These are phyloP conservation scores for Conger conger DNA, from an alignment of 2,113 vertebrate genomes.

Conservation along the genomic window DNA sequence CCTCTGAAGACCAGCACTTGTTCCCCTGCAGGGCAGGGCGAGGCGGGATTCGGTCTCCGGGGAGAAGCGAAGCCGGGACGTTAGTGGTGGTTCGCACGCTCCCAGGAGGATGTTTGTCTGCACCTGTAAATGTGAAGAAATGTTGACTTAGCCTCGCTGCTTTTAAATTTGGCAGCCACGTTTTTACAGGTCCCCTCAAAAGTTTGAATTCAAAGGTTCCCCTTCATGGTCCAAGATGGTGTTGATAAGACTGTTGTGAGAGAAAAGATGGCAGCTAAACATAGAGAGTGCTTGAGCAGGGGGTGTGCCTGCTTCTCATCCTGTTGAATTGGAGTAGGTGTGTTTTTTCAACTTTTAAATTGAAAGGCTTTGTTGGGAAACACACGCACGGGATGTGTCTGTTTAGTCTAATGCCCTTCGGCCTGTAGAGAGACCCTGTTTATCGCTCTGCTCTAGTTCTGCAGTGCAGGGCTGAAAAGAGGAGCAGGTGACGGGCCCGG, in stretches of 20 bases:
- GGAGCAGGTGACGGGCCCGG: neutral
- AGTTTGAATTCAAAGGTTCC: neutral
- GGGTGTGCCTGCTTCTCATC: neutral
- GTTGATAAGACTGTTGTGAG: neutral
- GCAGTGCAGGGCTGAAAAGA: neutral
- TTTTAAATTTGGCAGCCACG: neutral
- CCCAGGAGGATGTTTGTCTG: constrained; percentile 1
- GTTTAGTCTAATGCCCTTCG: neutral
- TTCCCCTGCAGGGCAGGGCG: constrained; percentile 50
- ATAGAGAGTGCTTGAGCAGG: neutral
- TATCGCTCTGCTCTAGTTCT: neutral
- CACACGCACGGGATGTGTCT: neutral
- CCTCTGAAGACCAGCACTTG: constrained; percentile 64
- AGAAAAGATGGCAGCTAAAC: neutral
- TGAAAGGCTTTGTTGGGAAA: neutral
- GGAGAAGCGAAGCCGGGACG: neutral
- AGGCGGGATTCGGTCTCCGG: neutral
- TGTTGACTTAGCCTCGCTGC: neutral
- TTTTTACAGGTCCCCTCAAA: neutral
- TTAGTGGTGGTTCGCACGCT: neutral
- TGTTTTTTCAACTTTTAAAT: neutral
- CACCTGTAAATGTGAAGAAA: neutral
- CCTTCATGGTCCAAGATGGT: neutral
- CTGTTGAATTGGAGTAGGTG: neutral
- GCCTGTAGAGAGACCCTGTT: neutral